Evolutionary conservation across 2,113 vertebrate genomes (phyloP).

Genomic region (Sylvilagus bachmani): DNA sequence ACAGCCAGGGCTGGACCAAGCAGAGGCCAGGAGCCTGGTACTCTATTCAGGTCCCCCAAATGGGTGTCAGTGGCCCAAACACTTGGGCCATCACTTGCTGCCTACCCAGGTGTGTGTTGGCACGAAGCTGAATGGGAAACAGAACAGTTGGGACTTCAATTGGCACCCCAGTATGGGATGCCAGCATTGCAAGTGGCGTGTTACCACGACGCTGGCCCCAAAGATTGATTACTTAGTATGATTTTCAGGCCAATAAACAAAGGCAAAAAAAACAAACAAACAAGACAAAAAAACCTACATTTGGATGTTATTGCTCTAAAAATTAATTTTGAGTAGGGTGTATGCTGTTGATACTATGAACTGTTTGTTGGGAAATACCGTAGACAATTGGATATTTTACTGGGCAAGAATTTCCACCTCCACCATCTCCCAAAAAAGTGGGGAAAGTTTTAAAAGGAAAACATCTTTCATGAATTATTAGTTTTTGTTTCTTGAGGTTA

Average conservation of each 20-base stretch:
- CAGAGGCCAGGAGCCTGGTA: too few relatives aligned
- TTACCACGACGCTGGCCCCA: neutral
- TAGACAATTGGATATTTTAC: neutral
- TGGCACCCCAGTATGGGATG: too few relatives aligned
- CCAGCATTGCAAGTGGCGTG: too few relatives aligned
- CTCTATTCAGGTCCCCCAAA: too few relatives aligned
- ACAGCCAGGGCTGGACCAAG: too few relatives aligned
- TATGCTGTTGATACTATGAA: neutral
- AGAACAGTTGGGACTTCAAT: too few relatives aligned
- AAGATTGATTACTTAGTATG: conserved; percentile 1
- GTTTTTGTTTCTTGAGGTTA: neutral
- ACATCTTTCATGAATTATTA: neutral
- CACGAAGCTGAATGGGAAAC: too few relatives aligned
- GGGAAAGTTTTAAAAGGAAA: conserved; percentile 35
- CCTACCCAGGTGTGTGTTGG: too few relatives aligned
- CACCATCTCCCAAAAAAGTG: neutral
- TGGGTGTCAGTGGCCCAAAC: too few relatives aligned
- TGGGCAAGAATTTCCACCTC: neutral
- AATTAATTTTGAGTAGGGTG: neutral
- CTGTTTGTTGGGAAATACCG: neutral
- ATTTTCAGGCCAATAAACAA: conserved; percentile 8
- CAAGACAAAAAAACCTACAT: neutral
- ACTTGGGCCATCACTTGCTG: too few relatives aligned
- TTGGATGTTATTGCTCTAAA: conserved; percentile 48
- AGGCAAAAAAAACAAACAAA: neutral